Evolutionary conservation across 2,797 vertebrate species (phyloP).

Genomic region (Netta rufina): DNA sequence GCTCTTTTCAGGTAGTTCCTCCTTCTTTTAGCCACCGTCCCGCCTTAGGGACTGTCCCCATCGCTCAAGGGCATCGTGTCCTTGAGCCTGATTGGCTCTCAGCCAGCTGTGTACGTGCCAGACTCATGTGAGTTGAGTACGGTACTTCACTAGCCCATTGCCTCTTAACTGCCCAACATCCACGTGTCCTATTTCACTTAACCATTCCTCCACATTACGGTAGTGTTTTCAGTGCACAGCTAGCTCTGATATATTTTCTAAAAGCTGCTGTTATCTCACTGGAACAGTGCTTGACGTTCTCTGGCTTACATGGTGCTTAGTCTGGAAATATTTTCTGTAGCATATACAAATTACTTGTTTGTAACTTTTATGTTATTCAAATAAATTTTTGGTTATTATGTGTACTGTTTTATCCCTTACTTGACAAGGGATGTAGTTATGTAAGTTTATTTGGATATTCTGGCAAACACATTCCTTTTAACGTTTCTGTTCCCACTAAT

Average conservation of each 20-base stretch:
- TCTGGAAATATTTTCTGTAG: not conserved
- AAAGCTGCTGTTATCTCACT: not conserved
- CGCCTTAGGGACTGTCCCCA: too few species aligned
- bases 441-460: not conserved
- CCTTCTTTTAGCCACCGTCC: too few species aligned
- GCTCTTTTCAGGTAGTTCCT: too few species aligned
- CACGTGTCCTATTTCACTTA: too few species aligned
- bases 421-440: not conserved
- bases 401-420: not conserved
- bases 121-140: too few species aligned
- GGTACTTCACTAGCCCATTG: too few species aligned
- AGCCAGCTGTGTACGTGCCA: too few species aligned
- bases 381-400: not conserved
- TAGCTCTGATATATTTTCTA: not conserved
- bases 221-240: not conserved
- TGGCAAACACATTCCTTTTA: not conserved
- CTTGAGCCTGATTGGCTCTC: too few species aligned
- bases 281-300: not conserved
- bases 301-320: not conserved
- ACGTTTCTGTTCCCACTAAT: not conserved
- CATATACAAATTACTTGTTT: not conserved
- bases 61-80: too few species aligned
- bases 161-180: too few species aligned
- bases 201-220: too few species aligned
- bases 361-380: not conserved